Evolutionary conservation across 2,888 invertebrate genomes (phyloP), one percentile per base, ranked within the genome.

Genomic region (Leucozona laternaria): DNA sequence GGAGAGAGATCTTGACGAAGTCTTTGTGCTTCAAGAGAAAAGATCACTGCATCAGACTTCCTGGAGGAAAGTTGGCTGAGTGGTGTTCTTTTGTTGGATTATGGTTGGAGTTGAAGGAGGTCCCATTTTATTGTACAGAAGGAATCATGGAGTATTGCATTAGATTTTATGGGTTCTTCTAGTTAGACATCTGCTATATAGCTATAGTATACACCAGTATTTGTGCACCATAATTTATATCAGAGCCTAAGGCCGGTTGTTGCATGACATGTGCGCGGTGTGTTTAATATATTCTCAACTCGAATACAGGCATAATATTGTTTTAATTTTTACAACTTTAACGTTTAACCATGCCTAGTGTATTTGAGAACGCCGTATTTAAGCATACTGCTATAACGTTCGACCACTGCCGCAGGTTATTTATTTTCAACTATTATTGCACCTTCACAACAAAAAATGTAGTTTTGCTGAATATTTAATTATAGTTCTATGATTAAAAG

Each of bases 341-440:
- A n/a, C n/a, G n/a, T 57, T 17, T 11, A 20, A 20, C 17, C 34
- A 57, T 57, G 57, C 57, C 20, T 57, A 57, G 34, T 34, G 57
- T 20, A 57, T 57, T 57, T 57, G 17, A 57, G 13, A 34, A 11
- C 2, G 20, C 17, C 17, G n/a, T n/a, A n/a, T 57, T 17, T 20
- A 1, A 57, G 57, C 20, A 57, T 34, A 11, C 10, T 57, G 13
- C 15, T 2, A n/a, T n/a, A n/a, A n/a, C n/a, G n/a, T n/a, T n/a
- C n/a, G 15, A n/a, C 8, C 5, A 1, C n/a, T n/a, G 20, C 17
- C 20, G 34, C 3, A 11, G 20, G 57, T 13, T 34, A 34, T 57
- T 57, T 34, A 57, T 57, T 57, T 34, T 13, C n/a, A 17, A 57
- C 17, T 31, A 57, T 57, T 57, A 34, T 57, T 57, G 20, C 57